These are phyloP conservation scores for Metallyticus violacea DNA, from an alignment of 2,888 invertebrate species.

Conservation along the genomic window DNA sequence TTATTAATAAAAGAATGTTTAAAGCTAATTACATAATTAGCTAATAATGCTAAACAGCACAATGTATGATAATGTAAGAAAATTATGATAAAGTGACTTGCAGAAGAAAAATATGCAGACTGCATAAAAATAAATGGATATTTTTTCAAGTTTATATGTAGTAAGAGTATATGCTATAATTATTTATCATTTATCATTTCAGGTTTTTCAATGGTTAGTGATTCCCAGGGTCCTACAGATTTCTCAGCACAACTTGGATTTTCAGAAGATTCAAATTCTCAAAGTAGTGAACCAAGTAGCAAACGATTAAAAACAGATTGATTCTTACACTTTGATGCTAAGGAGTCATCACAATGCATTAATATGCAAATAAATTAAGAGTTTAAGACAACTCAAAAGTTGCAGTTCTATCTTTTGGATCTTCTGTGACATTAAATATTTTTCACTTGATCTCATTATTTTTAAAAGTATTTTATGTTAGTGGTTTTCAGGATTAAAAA, in stretches of 20 bases:
- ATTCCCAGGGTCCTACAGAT: conserved; percentile 84
- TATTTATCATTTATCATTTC: conserved; percentile 40
- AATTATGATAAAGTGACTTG: too few relatives aligned
- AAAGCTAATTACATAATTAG: too few relatives aligned
- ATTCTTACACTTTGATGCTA: not conserved
- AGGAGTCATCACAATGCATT: not conserved
- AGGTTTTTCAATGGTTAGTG: conserved; percentile 90
- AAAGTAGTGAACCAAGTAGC: conserved; percentile 74
- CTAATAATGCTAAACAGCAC: too few relatives aligned
- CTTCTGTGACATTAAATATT: not conserved
- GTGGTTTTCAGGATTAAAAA: too few relatives aligned
- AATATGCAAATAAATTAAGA: not conserved
- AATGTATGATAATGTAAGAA: too few relatives aligned
- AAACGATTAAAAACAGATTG: conserved; percentile 74
- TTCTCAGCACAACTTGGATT: conserved; percentile 83
- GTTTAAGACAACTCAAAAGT: not conserved
- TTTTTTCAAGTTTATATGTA: too few relatives aligned
- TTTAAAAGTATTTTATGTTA: not conserved
- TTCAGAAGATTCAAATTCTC: conserved; percentile 88
- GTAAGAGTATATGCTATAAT: too few relatives aligned
- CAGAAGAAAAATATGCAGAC: too few relatives aligned
- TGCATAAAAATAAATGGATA: too few relatives aligned
- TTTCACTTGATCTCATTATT: not conserved
- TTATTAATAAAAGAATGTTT: too few relatives aligned
- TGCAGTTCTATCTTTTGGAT: not conserved